Percentiles rank a stretch among this genome's conserved stretches.
Evolutionary conservation across 2,888 invertebrate genomes (phyloP).

Genomic region (Mechanitis messenoides): DNA sequence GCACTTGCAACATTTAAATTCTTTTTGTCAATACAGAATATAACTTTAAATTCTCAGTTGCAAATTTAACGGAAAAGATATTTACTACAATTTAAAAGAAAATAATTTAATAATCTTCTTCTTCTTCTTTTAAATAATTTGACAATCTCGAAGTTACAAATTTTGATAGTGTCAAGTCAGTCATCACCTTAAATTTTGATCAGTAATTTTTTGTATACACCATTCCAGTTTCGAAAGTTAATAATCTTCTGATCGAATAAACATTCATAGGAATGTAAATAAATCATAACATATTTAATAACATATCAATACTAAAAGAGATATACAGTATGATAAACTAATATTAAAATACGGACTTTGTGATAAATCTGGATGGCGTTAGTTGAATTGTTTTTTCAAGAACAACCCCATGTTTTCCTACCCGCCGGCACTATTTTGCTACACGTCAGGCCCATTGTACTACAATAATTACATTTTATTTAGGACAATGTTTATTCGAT

Average conservation of each 20-base stretch:
- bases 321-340: neutral
- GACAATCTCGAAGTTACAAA: too few relatives aligned
- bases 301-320: neutral
- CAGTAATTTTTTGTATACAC: too few relatives aligned
- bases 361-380: conserved; percentile 42
- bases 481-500: conserved; percentile 34
- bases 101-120: too few relatives aligned
- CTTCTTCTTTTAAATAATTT: too few relatives aligned
- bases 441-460: conserved; percentile 45
- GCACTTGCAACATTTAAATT: conserved; percentile 24
- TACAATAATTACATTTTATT: conserved; percentile 54
- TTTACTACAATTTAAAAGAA: too few relatives aligned
- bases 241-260: too few relatives aligned
- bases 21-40: conserved; percentile 15
- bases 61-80: neutral
- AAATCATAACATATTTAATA: neutral
- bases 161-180: too few relatives aligned
- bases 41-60: conserved; percentile 17
- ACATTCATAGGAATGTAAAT: too few relatives aligned
- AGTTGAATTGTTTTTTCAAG: conserved; percentile 44
- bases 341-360: conserved; percentile 1
- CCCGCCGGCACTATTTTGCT: conserved; percentile 48
- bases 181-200: too few relatives aligned
- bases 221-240: too few relatives aligned
- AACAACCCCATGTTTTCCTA: conserved; percentile 52